Base-by-base conservation (phyloP, 2,888 invertebrate species). In the Girardia tigrina region DNA sequence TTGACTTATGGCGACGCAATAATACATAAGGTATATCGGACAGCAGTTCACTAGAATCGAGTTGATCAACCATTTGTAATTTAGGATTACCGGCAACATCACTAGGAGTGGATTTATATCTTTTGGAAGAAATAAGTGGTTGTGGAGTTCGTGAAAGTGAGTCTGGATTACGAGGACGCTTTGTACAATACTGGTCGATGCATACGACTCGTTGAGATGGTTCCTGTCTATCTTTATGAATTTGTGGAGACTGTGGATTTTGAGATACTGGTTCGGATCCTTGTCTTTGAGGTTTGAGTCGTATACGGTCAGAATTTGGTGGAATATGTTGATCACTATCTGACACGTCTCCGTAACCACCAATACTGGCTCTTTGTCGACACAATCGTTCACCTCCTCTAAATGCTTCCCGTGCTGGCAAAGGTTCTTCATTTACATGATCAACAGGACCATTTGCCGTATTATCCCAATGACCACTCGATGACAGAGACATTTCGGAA, bases 11-110 rank as follows among this genome's bases (percentile, higher is more conserved):
- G 2, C 73, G 73, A 20, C 73, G 28, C 2, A 72, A 36, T 26
- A 72, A 36, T 4, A 72, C 73, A 42, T 72, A 72, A 20, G 73
- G 73, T n/a, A 72, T 72, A 29, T 72, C 73, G 6, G 73, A 72
- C 23, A 72, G 73, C 12, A 72, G 29, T n/a, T 29, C 29, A 29
- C 42, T 42, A 12, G 73, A 29, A n/a, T 72, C 42, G 42, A 29
- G 20, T 16, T 42, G 28, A 72, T 72, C 73, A 28, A 29, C 73
- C 28, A 29, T 29, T n/a, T 29, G 73, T 29, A 29, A 2, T 72
- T 28, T 26, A 29, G 28, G 28, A 29, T 29, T 72, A 8, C 29
- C 28, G 8, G 73, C 26, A 72, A 56, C 56, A 56, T 56, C 56
- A 23, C 23, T 56, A 20, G 56, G 56, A 56, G 56, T 56, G 56